Evolutionary conservation across 2,113 vertebrate species (phyloP).

Genomic region (Sardina pilchardus): DNA sequence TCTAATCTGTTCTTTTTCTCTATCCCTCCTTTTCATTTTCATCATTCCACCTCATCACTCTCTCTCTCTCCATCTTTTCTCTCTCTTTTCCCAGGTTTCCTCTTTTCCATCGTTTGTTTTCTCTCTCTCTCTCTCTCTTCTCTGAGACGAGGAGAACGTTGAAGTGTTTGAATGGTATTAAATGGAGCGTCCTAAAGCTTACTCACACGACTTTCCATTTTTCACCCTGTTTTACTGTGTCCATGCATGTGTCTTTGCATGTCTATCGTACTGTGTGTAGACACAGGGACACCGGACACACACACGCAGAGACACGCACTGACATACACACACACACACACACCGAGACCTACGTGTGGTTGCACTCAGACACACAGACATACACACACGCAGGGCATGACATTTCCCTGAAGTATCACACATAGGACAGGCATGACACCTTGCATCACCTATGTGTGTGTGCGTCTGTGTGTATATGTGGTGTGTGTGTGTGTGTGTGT

Average conservation of each 20-base stretch:
- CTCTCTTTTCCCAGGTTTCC: neutral
- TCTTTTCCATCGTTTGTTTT: neutral
- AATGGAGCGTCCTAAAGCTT: no score
- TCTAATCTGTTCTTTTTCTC: neutral
- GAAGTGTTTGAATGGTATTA: no score
- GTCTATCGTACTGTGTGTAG: neutral
- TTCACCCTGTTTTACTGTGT: no score
- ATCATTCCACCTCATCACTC: neutral
- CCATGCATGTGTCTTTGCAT: no score
- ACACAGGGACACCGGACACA: neutral
- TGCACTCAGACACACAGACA: neutral
- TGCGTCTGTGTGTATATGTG: slow-evolving; percentile 62
- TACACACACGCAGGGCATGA: neutral
- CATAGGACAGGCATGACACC: neutral
- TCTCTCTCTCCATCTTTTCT: neutral
- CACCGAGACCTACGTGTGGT: neutral
- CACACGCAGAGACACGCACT: neutral
- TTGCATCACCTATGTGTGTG: slow-evolving; percentile 49
- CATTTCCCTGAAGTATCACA: neutral
- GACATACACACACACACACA: neutral
- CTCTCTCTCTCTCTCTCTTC: neutral
- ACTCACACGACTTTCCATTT: no score
- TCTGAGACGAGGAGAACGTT: no score
- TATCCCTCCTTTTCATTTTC: neutral
- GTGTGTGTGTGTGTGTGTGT: slow-evolving; percentile 58